A percentile compares a stretch with the other conserved stretches of the same genome.
phyloP scores from a whole-genome alignment of 2,797 vertebrate genomes.

The Fistularia tabacaria region DNA sequence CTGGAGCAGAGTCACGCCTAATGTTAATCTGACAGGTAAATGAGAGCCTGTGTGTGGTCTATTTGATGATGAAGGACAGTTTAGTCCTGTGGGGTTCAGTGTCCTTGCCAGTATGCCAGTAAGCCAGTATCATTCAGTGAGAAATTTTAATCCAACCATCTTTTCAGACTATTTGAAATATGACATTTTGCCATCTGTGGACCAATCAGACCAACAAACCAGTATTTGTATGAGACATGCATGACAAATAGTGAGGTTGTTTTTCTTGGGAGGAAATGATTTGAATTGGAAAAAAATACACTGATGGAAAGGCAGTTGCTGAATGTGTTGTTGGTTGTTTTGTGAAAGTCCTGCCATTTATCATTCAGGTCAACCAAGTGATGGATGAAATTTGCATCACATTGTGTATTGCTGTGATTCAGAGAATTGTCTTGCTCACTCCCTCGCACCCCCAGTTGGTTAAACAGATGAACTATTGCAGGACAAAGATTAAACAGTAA shows the following conservation, averaged over 20 bases:
- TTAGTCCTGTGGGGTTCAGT: slow-evolving; percentile 60
- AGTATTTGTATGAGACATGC: slow-evolving; percentile 10
- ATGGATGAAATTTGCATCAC: slow-evolving; percentile 54
- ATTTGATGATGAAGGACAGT: slow-evolving; percentile 64
- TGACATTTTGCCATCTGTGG: slow-evolving; percentile 46
- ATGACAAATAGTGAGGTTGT: slow-evolving; percentile 30
- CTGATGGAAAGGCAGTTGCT: slow-evolving; percentile 27
- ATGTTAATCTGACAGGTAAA: slow-evolving; percentile 77
- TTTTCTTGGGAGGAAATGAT: slow-evolving; percentile 30
- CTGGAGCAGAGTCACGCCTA: slow-evolving; percentile 58
- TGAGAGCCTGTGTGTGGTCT: slow-evolving; percentile 71
- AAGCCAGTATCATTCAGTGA: slow-evolving; percentile 41
- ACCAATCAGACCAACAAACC: not conserved
- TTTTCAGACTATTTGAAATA: slow-evolving; percentile 38
- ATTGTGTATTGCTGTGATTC: slow-evolving; percentile 37
- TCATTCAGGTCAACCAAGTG: slow-evolving; percentile 45
- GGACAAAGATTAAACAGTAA: slow-evolving; percentile 71
- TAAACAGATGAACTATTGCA: slow-evolving; percentile 27
- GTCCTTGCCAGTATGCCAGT: slow-evolving; percentile 72
- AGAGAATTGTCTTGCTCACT: slow-evolving; percentile 46
- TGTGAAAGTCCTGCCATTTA: slow-evolving; percentile 43
- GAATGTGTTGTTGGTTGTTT: slow-evolving; percentile 16
- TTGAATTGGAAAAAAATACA: slow-evolving; percentile 29
- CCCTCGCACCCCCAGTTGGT: slow-evolving; percentile 61
- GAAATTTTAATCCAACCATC: slow-evolving; percentile 53